Percentiles rank a stretch among this genome's conserved stretches.
phyloP scores from a whole-genome alignment of 1,140 invertebrate genomes.

The Oppia nitens region DNA sequence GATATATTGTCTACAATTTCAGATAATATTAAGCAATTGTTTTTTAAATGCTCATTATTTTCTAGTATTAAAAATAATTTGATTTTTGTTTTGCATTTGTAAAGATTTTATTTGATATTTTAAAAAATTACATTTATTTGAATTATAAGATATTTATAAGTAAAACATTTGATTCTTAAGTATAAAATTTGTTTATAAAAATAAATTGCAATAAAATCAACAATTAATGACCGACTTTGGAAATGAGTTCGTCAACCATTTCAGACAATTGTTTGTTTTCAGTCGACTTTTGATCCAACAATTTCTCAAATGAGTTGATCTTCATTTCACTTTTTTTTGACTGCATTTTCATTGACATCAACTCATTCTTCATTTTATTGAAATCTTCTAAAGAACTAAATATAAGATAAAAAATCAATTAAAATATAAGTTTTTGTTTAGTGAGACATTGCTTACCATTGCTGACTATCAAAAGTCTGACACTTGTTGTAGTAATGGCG shows the following conservation, averaged over 20 bases:
- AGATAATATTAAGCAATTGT: too few relatives aligned
- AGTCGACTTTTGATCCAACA: slow-evolving; percentile 45
- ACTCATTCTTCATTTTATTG: slow-evolving; percentile 44
- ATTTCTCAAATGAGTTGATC: slow-evolving; percentile 40
- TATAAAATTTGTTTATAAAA: not conserved
- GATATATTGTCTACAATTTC: too few relatives aligned
- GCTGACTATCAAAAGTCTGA: not conserved
- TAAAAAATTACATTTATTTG: too few relatives aligned
- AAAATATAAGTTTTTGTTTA: not conserved
- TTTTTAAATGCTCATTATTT: too few relatives aligned
- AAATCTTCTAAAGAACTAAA: slow-evolving; percentile 35
- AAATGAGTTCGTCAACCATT: slow-evolving; percentile 54
- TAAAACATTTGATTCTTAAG: not conserved
- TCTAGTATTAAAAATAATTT: too few relatives aligned
- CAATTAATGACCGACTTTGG: not conserved
- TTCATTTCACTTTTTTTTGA: slow-evolving; percentile 55
- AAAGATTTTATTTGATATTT: too few relatives aligned
- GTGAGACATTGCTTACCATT: not conserved
- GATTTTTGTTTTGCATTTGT: too few relatives aligned
- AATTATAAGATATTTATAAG: too few relatives aligned
- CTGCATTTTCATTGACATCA: slow-evolving; percentile 50
- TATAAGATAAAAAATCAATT: not conserved
- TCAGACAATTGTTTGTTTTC: slow-evolving; percentile 52
- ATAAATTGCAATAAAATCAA: not conserved
- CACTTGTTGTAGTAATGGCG: too few relatives aligned